phyloP scores from a whole-genome alignment of 2,113 vertebrate genomes.

The Limanda limanda region DNA sequence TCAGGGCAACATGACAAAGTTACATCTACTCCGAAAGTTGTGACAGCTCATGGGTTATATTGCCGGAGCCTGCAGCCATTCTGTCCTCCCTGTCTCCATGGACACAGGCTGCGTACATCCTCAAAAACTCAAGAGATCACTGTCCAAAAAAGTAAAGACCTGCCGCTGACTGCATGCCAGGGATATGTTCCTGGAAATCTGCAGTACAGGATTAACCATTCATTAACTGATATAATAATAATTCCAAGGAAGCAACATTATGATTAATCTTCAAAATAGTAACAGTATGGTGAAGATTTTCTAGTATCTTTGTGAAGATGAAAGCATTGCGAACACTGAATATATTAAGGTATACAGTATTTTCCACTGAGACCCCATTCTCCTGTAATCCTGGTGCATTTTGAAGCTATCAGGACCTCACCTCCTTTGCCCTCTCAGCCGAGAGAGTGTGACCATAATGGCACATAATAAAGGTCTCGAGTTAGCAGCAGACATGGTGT shows the following conservation, averaged over 20 bases:
- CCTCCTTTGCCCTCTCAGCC: slow-evolving; percentile 68
- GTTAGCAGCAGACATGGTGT: slow-evolving; percentile 70
- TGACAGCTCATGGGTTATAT: slow-evolving; percentile 58
- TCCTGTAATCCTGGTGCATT: slow-evolving; percentile 58
- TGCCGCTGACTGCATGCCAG: slow-evolving; percentile 26
- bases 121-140: slow-evolving; percentile 37
- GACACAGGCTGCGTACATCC: slow-evolving; percentile 55
- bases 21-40: slow-evolving; percentile 58
- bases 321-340: slow-evolving; percentile 7
- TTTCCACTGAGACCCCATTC: slow-evolving; percentile 26
- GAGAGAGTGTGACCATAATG: slow-evolving; percentile 74
- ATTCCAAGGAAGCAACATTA: neutral
- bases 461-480: slow-evolving; percentile 74
- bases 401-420: slow-evolving; percentile 69
- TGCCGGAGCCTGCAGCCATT: slow-evolving; percentile 57
- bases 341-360: slow-evolving; percentile 22
- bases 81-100: slow-evolving; percentile 58
- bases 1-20: slow-evolving; percentile 33
- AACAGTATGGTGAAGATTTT: neutral
- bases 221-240: neutral
- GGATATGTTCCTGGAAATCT: slow-evolving; percentile 28
- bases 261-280: neutral
- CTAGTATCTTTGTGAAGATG: slow-evolving; percentile 5
- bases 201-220: neutral
- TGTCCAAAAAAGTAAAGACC: slow-evolving; percentile 15